Evolutionary conservation across 2,797 vertebrate species (phyloP).

Genomic region (Poecile montanus): DNA sequence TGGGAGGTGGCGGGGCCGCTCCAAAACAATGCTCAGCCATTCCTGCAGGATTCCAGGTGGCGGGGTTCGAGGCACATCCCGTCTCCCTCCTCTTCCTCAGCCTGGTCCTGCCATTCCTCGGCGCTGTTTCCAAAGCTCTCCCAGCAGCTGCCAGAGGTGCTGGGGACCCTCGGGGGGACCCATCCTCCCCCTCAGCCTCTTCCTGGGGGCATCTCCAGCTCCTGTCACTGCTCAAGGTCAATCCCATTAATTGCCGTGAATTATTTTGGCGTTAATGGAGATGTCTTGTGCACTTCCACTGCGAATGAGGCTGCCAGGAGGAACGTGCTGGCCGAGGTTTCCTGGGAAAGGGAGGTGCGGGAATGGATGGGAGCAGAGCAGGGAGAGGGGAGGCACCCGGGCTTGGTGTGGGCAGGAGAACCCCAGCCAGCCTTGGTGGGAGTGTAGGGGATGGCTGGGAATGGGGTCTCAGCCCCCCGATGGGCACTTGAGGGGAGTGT

Average conservation of each 20-base stretch:
- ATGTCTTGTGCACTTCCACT: conserved; percentile 22
- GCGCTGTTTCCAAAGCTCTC: background rate
- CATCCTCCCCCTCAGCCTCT: rapidly evolving
- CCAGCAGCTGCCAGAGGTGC: background rate
- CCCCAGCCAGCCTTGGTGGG: rapidly evolving
- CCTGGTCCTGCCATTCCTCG: too few relatives aligned
- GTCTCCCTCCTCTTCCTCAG: background rate
- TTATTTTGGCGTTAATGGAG: conserved; percentile 53
- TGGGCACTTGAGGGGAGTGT: rapidly evolving
- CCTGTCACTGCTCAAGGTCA: conserved; percentile 41
- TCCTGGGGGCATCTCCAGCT: background rate
- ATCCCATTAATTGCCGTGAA: conserved; percentile 63
- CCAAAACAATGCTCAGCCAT: rapidly evolving
- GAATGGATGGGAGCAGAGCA: background rate
- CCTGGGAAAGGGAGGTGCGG: background rate
- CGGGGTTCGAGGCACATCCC: background rate
- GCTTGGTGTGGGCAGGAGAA: background rate
- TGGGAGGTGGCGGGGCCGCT: background rate
- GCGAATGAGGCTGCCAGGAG: conserved; percentile 32
- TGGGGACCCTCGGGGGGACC: rapidly evolving
- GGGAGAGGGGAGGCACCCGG: background rate
- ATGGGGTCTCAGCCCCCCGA: rapidly evolving
- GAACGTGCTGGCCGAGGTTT: background rate
- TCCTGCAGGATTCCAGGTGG: background rate
- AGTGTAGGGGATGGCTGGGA: rapidly evolving